Evolutionary conservation across 2,888 invertebrate species (phyloP).

Genomic region (Frankliniella fusca): DNA sequence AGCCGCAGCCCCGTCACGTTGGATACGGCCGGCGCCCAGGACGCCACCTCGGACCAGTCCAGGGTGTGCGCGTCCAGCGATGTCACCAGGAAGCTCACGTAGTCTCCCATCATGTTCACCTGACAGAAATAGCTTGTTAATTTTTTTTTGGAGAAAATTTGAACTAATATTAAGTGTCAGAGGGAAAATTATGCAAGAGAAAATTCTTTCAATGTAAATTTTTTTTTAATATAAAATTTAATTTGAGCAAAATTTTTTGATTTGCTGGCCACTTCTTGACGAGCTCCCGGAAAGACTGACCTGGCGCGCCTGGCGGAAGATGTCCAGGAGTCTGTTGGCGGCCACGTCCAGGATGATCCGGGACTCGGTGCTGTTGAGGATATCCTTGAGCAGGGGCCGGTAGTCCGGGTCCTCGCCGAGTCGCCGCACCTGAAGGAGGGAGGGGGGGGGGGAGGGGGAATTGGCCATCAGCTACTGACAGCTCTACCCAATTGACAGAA

Average conservation of each 20-base stretch:
- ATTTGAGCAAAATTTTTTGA: no score
- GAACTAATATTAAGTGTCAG: slow-evolving; percentile 42
- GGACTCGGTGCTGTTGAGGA: slow-evolving; percentile 65
- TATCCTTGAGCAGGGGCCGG: slow-evolving; percentile 62
- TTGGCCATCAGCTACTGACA: no score
- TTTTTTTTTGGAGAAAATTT: no score
- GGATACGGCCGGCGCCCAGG: slow-evolving; percentile 48
- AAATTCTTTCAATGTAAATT: no score
- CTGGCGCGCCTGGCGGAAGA: slow-evolving; percentile 67
- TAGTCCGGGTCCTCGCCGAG: slow-evolving; percentile 65
- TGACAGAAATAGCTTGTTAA: no score
- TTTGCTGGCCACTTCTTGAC: no score
- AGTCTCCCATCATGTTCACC: slow-evolving; percentile 77
- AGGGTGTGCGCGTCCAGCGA: slow-evolving; percentile 76
- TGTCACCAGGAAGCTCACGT: slow-evolving; percentile 72
- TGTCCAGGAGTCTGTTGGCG: slow-evolving; percentile 58
- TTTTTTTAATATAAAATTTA: no score
- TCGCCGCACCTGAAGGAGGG: slow-evolving; percentile 51
- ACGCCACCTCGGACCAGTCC: slow-evolving; percentile 59
- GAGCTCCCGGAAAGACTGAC: not conserved
- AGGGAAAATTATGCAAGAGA: no score
- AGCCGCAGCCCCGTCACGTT: slow-evolving; percentile 70
- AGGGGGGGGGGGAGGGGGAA: no score
- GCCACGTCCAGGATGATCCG: slow-evolving; percentile 74
- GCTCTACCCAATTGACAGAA: no score